These are phyloP conservation scores for Ctenicera cuprea DNA, from an alignment of 2,888 invertebrate genomes.

Conservation along the genomic window DNA sequence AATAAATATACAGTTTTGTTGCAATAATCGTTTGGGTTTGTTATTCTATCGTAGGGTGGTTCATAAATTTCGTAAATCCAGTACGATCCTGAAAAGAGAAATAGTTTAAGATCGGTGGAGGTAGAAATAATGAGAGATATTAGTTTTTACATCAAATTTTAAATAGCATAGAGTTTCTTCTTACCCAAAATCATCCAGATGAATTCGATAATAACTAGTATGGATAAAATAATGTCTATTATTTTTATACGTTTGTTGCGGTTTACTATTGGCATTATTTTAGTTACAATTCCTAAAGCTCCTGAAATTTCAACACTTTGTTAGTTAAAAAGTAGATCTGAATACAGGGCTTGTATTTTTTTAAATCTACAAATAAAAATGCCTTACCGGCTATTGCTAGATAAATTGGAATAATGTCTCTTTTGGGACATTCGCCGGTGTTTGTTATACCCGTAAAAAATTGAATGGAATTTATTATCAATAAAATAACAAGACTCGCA, in stretches of 20 bases:
- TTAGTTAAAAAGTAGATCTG: neutral
- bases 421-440: slow-evolving; percentile 64
- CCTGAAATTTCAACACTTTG: slow-evolving; percentile 48
- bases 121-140: too few species aligned
- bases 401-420: slow-evolving; percentile 66
- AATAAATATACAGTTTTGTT: slow-evolving; percentile 66
- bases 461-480: slow-evolving; percentile 62
- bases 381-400: slow-evolving; percentile 65
- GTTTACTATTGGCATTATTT: slow-evolving; percentile 45
- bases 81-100: slow-evolving; percentile 60
- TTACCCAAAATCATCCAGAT: slow-evolving; percentile 45
- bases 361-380: too few species aligned
- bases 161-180: too few species aligned
- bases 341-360: too few species aligned
- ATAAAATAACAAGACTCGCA: slow-evolving; percentile 59
- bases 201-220: slow-evolving; percentile 29
- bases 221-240: slow-evolving; percentile 19
- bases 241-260: slow-evolving; percentile 27
- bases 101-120: too few species aligned
- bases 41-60: slow-evolving; percentile 61
- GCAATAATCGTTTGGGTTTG: slow-evolving; percentile 59
- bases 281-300: slow-evolving; percentile 43
- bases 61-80: slow-evolving; percentile 66
- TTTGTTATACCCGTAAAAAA: slow-evolving; percentile 63
- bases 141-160: too few species aligned